A percentile compares a stretch with the other conserved stretches of the same genome.
phyloP scores from a whole-genome alignment of 2,113 vertebrate species.

The Ailuropoda melanoleuca region DNA sequence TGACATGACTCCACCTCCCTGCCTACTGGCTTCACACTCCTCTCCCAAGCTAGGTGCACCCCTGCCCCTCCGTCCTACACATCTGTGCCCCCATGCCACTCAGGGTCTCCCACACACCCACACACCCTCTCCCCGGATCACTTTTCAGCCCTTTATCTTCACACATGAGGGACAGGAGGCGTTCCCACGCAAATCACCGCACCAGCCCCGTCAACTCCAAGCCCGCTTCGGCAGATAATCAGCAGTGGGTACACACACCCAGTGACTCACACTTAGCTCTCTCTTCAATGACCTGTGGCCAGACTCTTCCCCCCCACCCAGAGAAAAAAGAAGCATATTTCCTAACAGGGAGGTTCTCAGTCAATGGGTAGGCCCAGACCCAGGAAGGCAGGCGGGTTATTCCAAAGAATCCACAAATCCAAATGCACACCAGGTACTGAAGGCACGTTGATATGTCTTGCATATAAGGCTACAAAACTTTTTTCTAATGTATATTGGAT shows the following conservation, averaged over 20 bases:
- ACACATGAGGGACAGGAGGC: neutral
- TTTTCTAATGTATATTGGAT: constrained; percentile 58
- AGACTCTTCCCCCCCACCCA: neutral
- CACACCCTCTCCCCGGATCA: neutral
- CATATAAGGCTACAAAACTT: constrained; percentile 31
- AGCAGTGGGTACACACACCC: neutral
- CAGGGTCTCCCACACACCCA: neutral
- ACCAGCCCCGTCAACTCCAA: neutral
- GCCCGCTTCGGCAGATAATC: neutral
- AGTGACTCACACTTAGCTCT: neutral
- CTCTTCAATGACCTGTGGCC: neutral
- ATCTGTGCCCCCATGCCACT: neutral
- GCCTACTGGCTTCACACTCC: neutral
- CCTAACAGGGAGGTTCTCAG: neutral
- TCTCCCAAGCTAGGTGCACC: neutral
- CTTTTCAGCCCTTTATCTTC: neutral
- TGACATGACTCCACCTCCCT: neutral
- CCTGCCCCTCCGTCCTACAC: neutral
- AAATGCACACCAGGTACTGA: neutral
- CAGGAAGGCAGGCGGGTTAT: neutral
- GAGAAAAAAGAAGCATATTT: neutral
- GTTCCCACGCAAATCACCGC: neutral
- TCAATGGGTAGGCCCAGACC: neutral
- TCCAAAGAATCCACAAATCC: constrained; percentile 18
- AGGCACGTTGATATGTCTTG: neutral